phyloP scores from a whole-genome alignment of 2,113 vertebrate genomes.

The Anas platyrhynchos region DNA sequence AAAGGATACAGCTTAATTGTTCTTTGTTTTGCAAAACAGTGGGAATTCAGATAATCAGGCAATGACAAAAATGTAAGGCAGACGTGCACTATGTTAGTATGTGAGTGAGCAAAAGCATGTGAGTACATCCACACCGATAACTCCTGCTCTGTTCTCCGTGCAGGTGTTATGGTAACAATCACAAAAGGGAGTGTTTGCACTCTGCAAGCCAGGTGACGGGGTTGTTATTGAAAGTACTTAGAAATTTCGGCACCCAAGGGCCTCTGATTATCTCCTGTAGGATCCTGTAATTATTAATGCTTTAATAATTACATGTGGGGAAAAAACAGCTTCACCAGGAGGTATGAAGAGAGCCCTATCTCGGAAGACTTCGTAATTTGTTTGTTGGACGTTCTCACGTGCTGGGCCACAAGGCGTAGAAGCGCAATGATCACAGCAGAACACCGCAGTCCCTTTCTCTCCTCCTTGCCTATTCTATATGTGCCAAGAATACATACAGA shows the following conservation, averaged over 20 bases:
- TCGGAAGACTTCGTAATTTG: neutral
- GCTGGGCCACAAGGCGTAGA: neutral
- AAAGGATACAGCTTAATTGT: neutral
- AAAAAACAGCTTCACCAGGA: neutral
- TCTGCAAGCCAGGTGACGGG: accelerated
- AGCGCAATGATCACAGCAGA: neutral
- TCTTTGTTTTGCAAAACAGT: neutral
- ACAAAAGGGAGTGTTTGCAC: neutral
- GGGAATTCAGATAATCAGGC: neutral
- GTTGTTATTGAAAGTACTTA: neutral
- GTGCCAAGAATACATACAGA: neutral
- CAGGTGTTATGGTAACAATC: accelerated
- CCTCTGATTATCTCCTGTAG: neutral
- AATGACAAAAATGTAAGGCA: neutral
- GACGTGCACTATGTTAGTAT: accelerated
- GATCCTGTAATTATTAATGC: neutral
- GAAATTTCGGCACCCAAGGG: neutral
- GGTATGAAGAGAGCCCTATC: neutral
- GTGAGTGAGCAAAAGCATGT: neutral
- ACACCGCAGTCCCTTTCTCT: neutral
- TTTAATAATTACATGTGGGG: neutral
- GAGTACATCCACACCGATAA: neutral
- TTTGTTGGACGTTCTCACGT: neutral
- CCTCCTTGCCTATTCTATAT: neutral
- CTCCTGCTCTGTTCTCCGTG: neutral